A percentile compares a stretch with the other conserved stretches of the same genome.
Conservation (phyloP, 2,797 vertebrate genomes). For the Scomberomorus guttatus region DNA sequence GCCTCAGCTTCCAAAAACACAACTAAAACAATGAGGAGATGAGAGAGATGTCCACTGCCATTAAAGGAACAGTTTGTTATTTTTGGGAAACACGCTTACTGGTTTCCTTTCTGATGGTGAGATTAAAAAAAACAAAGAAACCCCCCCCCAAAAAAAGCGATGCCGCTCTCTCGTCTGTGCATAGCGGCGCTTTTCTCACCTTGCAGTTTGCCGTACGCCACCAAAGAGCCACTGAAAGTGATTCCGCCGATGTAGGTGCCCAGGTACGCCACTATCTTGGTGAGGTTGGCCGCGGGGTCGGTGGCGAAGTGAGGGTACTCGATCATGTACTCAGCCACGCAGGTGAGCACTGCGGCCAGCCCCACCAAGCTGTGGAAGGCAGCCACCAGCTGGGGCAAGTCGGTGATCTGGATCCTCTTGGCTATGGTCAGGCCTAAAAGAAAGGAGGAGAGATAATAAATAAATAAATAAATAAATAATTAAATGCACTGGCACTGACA, state of each 20-base stretch:
- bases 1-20: no score
- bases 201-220: constrained; percentile 87
- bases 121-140: no score
- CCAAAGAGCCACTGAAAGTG: constrained; percentile 87
- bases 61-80: no score
- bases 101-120: no score
- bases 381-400: constrained; percentile 88
- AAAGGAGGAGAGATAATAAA: neutral
- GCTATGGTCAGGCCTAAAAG: constrained; percentile 85
- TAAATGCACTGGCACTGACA: constrained; percentile 28
- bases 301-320: constrained; percentile 88
- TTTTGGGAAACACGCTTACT: no score
- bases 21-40: no score
- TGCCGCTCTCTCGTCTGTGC: neutral
- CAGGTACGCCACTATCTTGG: constrained; percentile 85
- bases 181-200: constrained; percentile 57
- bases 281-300: constrained; percentile 84
- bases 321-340: constrained; percentile 85
- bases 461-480: neutral
- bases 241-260: constrained; percentile 86
- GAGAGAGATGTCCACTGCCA: no score
- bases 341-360: constrained; percentile 86
- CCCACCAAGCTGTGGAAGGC: constrained; percentile 90
- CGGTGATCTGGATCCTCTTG: constrained; percentile 90
- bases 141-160: no score